Conservation (phyloP, 2,888 invertebrate genomes). For the Drosophila barbarae region DNA sequence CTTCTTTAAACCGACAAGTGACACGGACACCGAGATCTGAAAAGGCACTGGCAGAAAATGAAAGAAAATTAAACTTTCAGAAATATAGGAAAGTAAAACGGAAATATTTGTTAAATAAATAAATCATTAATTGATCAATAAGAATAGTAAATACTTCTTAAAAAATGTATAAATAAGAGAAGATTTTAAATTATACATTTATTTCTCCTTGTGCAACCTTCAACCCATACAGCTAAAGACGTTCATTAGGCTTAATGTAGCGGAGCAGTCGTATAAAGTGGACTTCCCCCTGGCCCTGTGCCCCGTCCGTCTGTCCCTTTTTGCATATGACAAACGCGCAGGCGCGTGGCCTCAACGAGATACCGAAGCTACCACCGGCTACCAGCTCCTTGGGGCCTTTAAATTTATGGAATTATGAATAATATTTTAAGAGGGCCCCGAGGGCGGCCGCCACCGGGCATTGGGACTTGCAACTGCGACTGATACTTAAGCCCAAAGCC, state of each 20-base stretch:
- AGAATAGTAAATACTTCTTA: background rate
- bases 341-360: conserved; percentile 61
- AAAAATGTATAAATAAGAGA: background rate
- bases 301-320: conserved; percentile 17
- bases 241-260: conserved; percentile 72
- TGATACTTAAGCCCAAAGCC: conserved; percentile 26
- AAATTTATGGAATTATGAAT: conserved; percentile 73
- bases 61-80: background rate
- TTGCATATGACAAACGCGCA: conserved; percentile 69
- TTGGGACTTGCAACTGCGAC: background rate
- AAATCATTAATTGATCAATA: background rate
- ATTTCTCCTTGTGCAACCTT: conserved; percentile 9
- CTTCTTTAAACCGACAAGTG: conserved; percentile 59
- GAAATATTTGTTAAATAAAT: background rate
- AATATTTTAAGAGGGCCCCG: conserved; percentile 71
- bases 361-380: conserved; percentile 14
- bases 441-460: conserved; percentile 66
- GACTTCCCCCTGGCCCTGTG: conserved; percentile 1
- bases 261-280: conserved; percentile 43
- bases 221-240: conserved; percentile 64
- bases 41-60: background rate
- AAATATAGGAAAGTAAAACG: background rate
- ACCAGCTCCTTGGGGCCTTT: conserved; percentile 39
- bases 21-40: conserved; percentile 47
- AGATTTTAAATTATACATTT: background rate